Base-by-base conservation (phyloP, 2,113 vertebrate genomes). In the Pteruthius melanotis region DNA sequence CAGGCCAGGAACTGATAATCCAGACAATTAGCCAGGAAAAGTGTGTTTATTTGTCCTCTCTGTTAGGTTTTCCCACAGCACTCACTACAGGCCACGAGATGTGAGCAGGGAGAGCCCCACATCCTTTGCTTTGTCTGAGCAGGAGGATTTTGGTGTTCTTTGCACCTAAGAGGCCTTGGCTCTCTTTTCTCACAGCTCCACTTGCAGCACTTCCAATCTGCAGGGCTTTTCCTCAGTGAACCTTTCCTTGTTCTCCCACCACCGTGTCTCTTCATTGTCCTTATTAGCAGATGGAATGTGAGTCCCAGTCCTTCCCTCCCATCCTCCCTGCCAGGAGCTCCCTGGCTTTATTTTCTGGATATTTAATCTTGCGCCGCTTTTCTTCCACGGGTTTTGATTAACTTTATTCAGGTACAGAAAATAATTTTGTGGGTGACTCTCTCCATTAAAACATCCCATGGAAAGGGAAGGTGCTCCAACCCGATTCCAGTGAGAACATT, bases 251-350 rank as follows among this genome's bases (percentile, higher is more conserved):
- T n/a, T 33, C 78, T 95, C 7, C 0, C n/a, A 22, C 56, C 60
- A 10, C 23, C 13, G 53, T 53, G 31, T 57, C 70, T 92, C 72
- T 91, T 89, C 49, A 76, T 93, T 89, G 89, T 87, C 74, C 33
- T 89, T 92, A 76, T 60, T n/a, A 83, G 61, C 93, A 95, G 93
- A 85, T 85, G 89, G 87, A 91, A 45, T 65, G 44, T 21, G 74
- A 89, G 66, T 89, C 81, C 91, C 81, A 79, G 50, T 16, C 77
- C 91, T 94, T 95, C 45, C 70, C 39, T 87, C 65, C 57, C 57
- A n/a, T 39, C 65, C 57, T 60, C 72, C 30, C 74, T 95, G 89
- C 89, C 93, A 95, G 76, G 84, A 89, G 70, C 47, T 79, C 89
- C 89, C 89, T 22, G 49, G 44, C 57, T 53, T 18, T 76, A 59